Base-by-base conservation (phyloP, 2,797 vertebrate species). In the Borostomias antarcticus region DNA sequence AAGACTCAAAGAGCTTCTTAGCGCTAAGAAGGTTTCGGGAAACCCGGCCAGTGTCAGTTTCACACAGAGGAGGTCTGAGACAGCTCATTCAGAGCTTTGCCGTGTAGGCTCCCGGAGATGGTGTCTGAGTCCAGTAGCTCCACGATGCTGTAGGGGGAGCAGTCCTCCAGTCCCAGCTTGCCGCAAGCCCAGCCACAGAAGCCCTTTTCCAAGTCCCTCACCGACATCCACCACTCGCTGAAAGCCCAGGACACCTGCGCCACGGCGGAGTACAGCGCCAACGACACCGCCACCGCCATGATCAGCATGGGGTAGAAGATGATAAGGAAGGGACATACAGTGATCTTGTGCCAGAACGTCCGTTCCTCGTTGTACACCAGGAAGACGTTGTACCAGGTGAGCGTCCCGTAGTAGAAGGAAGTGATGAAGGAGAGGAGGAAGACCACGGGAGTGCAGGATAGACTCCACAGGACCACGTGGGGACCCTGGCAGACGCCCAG, bases 301-400 rank as follows among this genome's bases (percentile, higher is more conserved):
- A 99, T 99, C 80, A 99, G 94, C 85, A 96, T 82, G 0, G 98
- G 98, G 76, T 99, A 99, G 90, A 96, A 97, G 77, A 99, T 94
- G 64, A 99, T 96, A 64, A 99, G 92, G 75, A 96, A 96, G n/a
- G 98, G 98, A 73, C 98, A 99, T 69, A 94, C 91, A 0, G 95
- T 96, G 26, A 99, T 95, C 91, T 99, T 99, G 86, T 99, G 98
- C 95, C 96, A 99, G 87, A 99, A 99, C 74, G 97, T 98, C 91
- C 97, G 94, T 76, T 99, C 96, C 86, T 99, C 98, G 0, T 99
- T 99, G 90, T 98, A 99, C 61, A 99, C 97, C 73, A 99, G 90
- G 87, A 99, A 99, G 68, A 99, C 94, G 23, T 98, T 99, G 84
- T 99, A 99, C 98, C 98, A 99, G 68, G 98, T 97, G 82, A 99